Evolutionary conservation across 2,797 vertebrate genomes (phyloP), one percentile per base, ranked within the genome.

Genomic region (Naso thynnoides): DNA sequence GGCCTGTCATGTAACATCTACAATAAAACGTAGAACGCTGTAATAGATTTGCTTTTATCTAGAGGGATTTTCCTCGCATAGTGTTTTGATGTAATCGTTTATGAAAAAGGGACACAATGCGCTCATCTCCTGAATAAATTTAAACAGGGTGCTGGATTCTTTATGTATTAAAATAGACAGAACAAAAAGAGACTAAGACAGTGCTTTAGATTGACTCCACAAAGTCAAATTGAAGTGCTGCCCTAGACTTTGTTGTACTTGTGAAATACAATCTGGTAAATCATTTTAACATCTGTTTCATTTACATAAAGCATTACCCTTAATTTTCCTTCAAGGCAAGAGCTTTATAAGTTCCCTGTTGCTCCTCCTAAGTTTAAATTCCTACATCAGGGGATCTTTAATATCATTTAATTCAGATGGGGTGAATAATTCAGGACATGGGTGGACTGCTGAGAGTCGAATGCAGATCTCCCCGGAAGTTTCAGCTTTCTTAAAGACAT

Each of bases 341-440:
- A 60, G 29, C 36, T 78, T 62, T 18, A 64, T n/a, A 47, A 29
- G 26, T 77, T 81, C 71, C 42, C 65, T 69, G 72, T 76, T 27
- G 42, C 56, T 26, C 42, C 66, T 48, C 39, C 1, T 80, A 60
- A 80, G 39, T 80, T 70, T 18, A 54, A 70, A 62, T 65, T 74
- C 24, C 81, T 78, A 82, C 45, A 33, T 33, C 33, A 33, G 13
- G 66, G 79, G 63, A 76, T 72, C 68, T 86, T 63, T 14, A 68
- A 57, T 76, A 88, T 91, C 47, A 91, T 86, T 91, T 88, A 92
- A 91, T 92, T 78, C 76, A 73, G 69, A 81, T 10, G 38, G 41
- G 59, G 10, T 92, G 52, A 92, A 93, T 91, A 78, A 91, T 91
- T 88, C 53, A 88, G 13, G 0, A 70, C 50, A 59, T 11, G 26